A percentile compares a stretch with the other conserved stretches of the same genome.
phyloP scores from a whole-genome alignment of 2,888 invertebrate genomes.

The Volucella bombylans region DNA sequence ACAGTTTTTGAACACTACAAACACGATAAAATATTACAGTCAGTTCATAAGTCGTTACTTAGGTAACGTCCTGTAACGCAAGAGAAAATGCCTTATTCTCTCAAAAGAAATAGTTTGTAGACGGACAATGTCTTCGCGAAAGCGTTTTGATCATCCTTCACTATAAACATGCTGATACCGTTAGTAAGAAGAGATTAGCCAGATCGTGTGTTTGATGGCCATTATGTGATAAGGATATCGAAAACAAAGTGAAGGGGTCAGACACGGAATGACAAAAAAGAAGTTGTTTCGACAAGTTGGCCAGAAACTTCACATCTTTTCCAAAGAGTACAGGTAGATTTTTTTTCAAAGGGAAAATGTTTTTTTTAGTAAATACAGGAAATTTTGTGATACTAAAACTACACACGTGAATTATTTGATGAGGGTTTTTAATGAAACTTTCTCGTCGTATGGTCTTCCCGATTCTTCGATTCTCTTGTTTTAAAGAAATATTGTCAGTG shows the following conservation, averaged over 20 bases:
- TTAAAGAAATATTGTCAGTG: conserved; percentile 43
- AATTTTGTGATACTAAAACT: conserved; percentile 78
- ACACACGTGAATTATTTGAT: conserved; percentile 49
- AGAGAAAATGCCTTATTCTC: conserved; percentile 12
- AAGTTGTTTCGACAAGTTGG: conserved; percentile 13
- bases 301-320: conserved; percentile 25
- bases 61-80: no score
- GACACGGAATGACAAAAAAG: conserved; percentile 24
- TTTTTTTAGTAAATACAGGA: no score
- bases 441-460: conserved; percentile 74
- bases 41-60: no score
- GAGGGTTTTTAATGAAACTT: conserved; percentile 61
- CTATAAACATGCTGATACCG: conserved; percentile 7
- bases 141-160: conserved; percentile 18
- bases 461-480: conserved; percentile 51
- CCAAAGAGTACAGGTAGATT: conserved; percentile 27
- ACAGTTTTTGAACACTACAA: no score
- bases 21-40: no score
- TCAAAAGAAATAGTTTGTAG: conserved; percentile 32
- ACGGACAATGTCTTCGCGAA: conserved; percentile 27
- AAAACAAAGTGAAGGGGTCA: conserved; percentile 10
- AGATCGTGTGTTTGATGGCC: conserved; percentile 18
- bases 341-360: conserved; percentile 76
- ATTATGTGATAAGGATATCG: conserved; percentile 27
- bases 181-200: background rate